Evolutionary conservation across 2,113 vertebrate genomes (phyloP), one percentile per base, ranked within the genome.

Genomic region (Vulpes ferrilata): DNA sequence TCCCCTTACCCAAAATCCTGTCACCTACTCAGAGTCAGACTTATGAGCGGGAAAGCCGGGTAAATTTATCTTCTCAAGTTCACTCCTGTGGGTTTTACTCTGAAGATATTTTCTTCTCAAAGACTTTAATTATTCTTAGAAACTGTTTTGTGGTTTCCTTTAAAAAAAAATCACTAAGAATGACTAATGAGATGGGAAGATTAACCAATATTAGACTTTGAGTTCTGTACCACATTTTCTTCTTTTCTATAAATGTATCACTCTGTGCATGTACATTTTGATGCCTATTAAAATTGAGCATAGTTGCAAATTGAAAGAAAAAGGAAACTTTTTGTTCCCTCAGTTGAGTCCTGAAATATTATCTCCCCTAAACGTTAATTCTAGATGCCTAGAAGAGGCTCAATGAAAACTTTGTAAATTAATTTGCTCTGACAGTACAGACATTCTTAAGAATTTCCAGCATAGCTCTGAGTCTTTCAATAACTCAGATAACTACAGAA

Each of bases 261-360:
- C 27, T 17, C 1, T 38, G 30, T 16, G 7, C 53, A 67, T 51
- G 83, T 19, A 59, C 12, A 32, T 4, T 57, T 95, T 43, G 43
- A 43, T 43, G 43, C 19, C 55, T 60, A 73, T 48, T 80, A 74
- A 79, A 60, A 76, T 64, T n/a, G 59, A 65, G 16, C 64, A n/a
- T 57, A 23, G 38, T 74, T 69, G 32, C 53, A 84, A 53, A 60
- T 83, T 92, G 88, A 74, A 98, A 94, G 69, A 67, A 87, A 95
- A 83, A 69, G 71, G 71, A 94, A 86, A 89, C 5, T 12, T 59
- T 38, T 43, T 20, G 43, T 69, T 80, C 78, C 9, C 51, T 87
- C 13, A 53, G 59, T 87, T 90, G 82, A 23, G 8, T 51, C 32
- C 74, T 79, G 57, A 35, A 35, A 32, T 38, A 83, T 67, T 69